A percentile compares a stretch with the other conserved stretches of the same genome.
These are phyloP conservation scores for Manduca sexta DNA, from an alignment of 1,140 invertebrate species.

Conservation along the genomic window DNA sequence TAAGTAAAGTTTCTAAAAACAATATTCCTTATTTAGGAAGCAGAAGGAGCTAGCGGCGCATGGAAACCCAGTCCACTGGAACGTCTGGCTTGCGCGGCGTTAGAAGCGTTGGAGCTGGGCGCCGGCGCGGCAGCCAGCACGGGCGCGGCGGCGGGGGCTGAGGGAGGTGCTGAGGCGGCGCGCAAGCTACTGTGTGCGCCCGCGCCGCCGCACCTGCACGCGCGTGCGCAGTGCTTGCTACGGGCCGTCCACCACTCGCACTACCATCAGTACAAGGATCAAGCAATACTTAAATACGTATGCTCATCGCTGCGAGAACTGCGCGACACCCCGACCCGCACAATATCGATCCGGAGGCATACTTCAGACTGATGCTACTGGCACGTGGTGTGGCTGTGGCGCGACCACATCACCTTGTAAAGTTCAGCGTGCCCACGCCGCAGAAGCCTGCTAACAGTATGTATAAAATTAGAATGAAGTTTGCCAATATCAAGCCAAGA, in stretches of 20 bases:
- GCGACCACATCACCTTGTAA: constrained; percentile 87
- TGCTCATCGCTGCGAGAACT: constrained; percentile 80
- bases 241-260: constrained; percentile 85
- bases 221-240: constrained; percentile 85
- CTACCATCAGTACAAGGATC: constrained; percentile 91
- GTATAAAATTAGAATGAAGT: background rate
- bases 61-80: constrained; percentile 63
- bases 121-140: constrained; percentile 27
- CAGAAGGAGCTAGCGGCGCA: constrained; percentile 32
- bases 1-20: too few species aligned
- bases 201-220: constrained; percentile 85
- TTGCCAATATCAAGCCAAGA: too few species aligned
- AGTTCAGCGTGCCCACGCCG: constrained; percentile 79
- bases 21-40: constrained; percentile 27
- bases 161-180: constrained; percentile 64
- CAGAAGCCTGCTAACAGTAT: constrained; percentile 40
- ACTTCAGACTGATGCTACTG: constrained; percentile 89
- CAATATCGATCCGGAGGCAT: constrained; percentile 92
- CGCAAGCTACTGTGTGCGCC: constrained; percentile 86
- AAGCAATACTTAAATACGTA: constrained; percentile 87
- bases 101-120: constrained; percentile 60
- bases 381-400: constrained; percentile 89
- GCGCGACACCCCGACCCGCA: constrained; percentile 73
- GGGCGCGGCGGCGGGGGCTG: constrained; percentile 22
- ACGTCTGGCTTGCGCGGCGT: constrained; percentile 58